Base-by-base conservation (phyloP, 2,113 vertebrate genomes). In the Esox niger region DNA sequence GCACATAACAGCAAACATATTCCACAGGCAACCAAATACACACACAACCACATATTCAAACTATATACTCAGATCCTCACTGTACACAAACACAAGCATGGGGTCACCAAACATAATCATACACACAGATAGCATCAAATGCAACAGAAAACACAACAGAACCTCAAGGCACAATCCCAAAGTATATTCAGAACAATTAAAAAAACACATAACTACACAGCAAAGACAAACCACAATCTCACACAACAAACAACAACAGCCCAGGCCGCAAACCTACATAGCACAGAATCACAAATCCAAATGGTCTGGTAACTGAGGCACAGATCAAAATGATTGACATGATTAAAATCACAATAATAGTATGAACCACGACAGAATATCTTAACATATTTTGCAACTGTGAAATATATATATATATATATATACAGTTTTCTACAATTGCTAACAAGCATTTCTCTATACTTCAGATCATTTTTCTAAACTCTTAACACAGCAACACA, bases 281-380 rank as follows among this genome's bases (percentile, higher is more conserved):
- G 76, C 70, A 81, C 75, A 79, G 72, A 79, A 71, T 54, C 79
- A 85, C 62, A 86, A 68, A 85, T 78, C 81, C 79, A 74, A 71
- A 84, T 10, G 49, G 66, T 43, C 76, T 49, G 46, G 65, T 27
- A 61, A 74, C 76, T 68, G 74, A 81, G 35, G 81, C 70, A 56
- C 76, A 52, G 43, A 71, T 30, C 17, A 71, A 64, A 70, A 49
- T 46, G 35, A 77, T 62, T 66, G 58, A 54, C 70, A 62, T 65
- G 75, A 67, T 13, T 43, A 64, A 74, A 6, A 49, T 77, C 71
- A 75, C 69, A 73, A 62, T 23, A n/a, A 61, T 3, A 63, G 0
- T 62, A 64, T 47, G 26, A 70, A 33, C 6, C 54, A 32, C 21
- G 46, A 65, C 25, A 64, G 25, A 64, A 26, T 52, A 52, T 52